phyloP scores from a whole-genome alignment of 1,140 invertebrate genomes.

The Drosophila triauraria region DNA sequence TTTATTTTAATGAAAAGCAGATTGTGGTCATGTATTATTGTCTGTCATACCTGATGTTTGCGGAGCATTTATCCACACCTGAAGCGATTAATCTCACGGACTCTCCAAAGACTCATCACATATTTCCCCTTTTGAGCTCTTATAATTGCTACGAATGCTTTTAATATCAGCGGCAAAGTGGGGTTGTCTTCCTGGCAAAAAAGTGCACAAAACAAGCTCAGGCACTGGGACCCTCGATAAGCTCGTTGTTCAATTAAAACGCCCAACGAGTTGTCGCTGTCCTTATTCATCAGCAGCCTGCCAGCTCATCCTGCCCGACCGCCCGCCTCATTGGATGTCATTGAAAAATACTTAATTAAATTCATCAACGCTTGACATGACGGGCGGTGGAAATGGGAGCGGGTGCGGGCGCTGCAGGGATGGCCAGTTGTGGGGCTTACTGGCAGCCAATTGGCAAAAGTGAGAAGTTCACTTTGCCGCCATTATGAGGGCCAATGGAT shows the following conservation, averaged over 20 bases:
- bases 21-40: not conserved
- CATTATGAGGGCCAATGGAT: slow-evolving; percentile 63
- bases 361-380: slow-evolving; percentile 81
- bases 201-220: slow-evolving; percentile 17
- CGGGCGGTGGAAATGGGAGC: slow-evolving; percentile 19
- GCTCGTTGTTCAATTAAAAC: slow-evolving; percentile 73
- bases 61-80: slow-evolving; percentile 4
- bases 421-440: slow-evolving; percentile 24
- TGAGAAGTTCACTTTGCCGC: slow-evolving; percentile 74
- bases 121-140: too few species aligned
- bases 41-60: not conserved
- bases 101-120: not conserved
- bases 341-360: slow-evolving; percentile 83
- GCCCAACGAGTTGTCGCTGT: slow-evolving; percentile 35
- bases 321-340: slow-evolving; percentile 62
- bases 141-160: slow-evolving; percentile 8
- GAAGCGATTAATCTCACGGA: slow-evolving; percentile 1
- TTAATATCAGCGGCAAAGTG: slow-evolving; percentile 10
- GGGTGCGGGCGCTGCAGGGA: not conserved
- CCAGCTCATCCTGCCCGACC: slow-evolving; percentile 1
- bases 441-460: slow-evolving; percentile 74
- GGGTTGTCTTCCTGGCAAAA: not conserved
- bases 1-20: not conserved
- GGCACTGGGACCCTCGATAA: slow-evolving; percentile 1
- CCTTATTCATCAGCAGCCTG: slow-evolving; percentile 7